phyloP scores from a whole-genome alignment of 1,140 invertebrate genomes.

The Brachionus calyciflorus region DNA sequence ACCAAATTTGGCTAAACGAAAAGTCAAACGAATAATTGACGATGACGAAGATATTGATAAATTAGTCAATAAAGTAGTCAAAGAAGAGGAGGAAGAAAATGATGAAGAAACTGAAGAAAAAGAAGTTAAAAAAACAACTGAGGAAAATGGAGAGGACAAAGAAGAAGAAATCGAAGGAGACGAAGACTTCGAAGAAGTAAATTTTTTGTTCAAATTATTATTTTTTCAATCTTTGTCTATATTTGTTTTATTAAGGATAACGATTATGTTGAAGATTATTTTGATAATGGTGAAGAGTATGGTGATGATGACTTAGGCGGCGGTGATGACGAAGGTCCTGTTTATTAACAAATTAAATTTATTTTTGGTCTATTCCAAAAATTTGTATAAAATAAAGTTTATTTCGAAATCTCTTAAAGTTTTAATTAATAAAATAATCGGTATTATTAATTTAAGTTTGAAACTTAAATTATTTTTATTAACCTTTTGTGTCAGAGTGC shows the following conservation, averaged over 20 bases:
- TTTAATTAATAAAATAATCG: too few species aligned
- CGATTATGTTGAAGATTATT: conserved; percentile 44
- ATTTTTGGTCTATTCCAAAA: too few species aligned
- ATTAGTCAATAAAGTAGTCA: conserved; percentile 3
- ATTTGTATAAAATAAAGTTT: too few species aligned
- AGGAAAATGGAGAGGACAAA: background rate
- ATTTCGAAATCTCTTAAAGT: too few species aligned
- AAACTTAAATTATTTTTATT: too few species aligned
- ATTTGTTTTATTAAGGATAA: background rate
- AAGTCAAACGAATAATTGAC: background rate
- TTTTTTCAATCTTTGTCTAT: too few species aligned
- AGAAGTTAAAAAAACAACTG: background rate
- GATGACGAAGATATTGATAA: conserved; percentile 9
- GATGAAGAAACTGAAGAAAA: background rate
- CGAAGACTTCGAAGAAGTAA: conserved; percentile 13
- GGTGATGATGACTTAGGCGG: conserved; percentile 34
- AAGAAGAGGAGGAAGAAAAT: conserved; percentile 6
- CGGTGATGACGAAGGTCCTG: conserved; percentile 16
- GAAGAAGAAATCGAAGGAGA: conserved; percentile 13
- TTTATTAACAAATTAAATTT: too few species aligned
- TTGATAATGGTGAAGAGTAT: conserved; percentile 44
- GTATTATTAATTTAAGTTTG: too few species aligned
- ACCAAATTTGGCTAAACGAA: conserved; percentile 24
- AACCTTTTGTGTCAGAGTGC: too few species aligned
- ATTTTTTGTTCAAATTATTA: too few species aligned